Conservation (phyloP, 2,888 invertebrate genomes). For the Aphodius granarius region DNA sequence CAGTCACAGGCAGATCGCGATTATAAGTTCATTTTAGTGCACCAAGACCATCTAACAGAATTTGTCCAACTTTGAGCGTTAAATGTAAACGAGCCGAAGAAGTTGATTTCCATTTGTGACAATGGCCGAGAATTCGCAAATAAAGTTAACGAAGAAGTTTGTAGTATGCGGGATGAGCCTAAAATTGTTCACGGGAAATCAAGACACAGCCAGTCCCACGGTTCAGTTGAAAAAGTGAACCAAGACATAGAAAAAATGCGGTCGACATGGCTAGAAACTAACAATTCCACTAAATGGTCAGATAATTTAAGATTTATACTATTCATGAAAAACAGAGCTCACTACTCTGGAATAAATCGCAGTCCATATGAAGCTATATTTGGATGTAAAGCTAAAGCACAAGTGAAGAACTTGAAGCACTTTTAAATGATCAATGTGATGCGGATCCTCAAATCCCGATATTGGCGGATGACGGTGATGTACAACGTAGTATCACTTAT, state of each 20-base stretch:
- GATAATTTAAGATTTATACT: conserved; percentile 29
- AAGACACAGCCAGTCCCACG: conserved; percentile 37
- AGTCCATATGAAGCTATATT: conserved; percentile 29
- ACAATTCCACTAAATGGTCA: conserved; percentile 27
- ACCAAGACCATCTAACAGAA: conserved; percentile 31
- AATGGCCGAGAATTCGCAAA: conserved; percentile 45
- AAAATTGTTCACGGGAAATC: conserved; percentile 49
- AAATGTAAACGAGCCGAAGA: conserved; percentile 10
- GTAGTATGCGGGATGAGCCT: conserved; percentile 40
- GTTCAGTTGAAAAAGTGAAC: conserved; percentile 12
- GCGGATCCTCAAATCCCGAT: too few relatives aligned
- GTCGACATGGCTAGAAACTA: conserved; percentile 18
- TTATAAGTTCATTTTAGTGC: conserved; percentile 44
- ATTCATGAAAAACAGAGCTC: conserved; percentile 28
- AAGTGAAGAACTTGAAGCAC: too few relatives aligned
- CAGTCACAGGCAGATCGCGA: conserved; percentile 40
- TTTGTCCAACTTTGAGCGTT: conserved; percentile 12
- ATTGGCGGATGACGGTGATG: too few relatives aligned
- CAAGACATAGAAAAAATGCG: conserved; percentile 6
- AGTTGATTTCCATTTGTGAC: conserved; percentile 30
- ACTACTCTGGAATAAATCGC: conserved; percentile 23
- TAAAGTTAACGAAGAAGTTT: conserved; percentile 37
- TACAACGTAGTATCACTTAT: too few relatives aligned
- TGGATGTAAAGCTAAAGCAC: conserved; percentile 5
- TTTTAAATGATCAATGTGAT: too few relatives aligned